Evolutionary conservation across 64 coral and sea anemone species (phyloP).

Genomic region (Dendronephthya gigantea): DNA sequence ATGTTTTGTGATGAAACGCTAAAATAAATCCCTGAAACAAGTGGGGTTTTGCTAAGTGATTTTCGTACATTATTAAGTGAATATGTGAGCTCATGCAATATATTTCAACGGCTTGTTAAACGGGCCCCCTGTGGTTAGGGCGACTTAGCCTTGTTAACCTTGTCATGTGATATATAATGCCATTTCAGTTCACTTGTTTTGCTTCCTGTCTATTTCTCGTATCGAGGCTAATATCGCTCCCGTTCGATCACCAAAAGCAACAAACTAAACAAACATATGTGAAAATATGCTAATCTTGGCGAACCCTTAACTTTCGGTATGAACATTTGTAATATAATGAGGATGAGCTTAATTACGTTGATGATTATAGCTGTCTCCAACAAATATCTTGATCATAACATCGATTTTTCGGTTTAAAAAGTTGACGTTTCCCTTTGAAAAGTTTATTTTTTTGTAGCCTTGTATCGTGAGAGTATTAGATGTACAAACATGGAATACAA

Average conservation of each 20-base stretch:
- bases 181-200: background rate
- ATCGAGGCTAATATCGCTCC: background rate
- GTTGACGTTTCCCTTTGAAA: too few species aligned
- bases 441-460: too few species aligned
- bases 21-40: background rate
- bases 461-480: too few species aligned
- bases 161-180: constrained; percentile 12
- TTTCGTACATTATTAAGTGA: background rate
- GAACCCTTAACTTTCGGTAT: background rate
- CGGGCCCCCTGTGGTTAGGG: background rate
- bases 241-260: background rate
- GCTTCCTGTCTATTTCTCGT: background rate
- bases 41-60: background rate
- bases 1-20: background rate
- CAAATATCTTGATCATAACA: background rate
- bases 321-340: background rate
- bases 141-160: constrained; percentile 14
- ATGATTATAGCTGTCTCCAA: background rate
- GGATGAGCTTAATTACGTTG: background rate
- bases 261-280: background rate
- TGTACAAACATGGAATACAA: too few species aligned
- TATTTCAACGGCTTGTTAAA: background rate
- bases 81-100: background rate
- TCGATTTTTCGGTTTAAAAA: too few species aligned
- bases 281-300: background rate